Percentiles rank a stretch among this genome's conserved stretches.
phyloP scores from a whole-genome alignment of 2,113 vertebrate species.

The Acrocephalus arundinaceus region DNA sequence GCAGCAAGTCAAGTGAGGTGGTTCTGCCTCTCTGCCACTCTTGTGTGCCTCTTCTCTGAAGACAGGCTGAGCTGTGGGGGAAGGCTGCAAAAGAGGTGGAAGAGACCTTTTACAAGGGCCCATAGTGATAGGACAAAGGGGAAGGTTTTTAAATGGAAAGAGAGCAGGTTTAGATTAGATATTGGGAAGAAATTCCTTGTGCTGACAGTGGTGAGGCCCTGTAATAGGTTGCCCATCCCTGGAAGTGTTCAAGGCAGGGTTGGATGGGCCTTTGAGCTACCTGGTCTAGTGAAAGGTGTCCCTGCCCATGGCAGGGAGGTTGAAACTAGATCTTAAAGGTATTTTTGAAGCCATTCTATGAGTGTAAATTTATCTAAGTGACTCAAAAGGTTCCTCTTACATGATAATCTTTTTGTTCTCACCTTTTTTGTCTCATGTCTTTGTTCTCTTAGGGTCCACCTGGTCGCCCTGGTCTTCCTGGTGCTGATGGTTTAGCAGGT shows the following conservation, averaged over 20 bases:
- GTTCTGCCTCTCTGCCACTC: neutral
- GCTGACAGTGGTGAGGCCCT: neutral
- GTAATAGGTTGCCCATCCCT: neutral
- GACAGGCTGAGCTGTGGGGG: neutral
- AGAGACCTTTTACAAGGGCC: neutral
- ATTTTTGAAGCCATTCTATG: neutral
- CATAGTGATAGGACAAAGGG: neutral
- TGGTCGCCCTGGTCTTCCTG: constrained; percentile 91
- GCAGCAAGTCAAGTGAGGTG: neutral
- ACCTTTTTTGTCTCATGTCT: neutral
- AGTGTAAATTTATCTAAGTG: neutral
- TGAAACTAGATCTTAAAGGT: neutral
- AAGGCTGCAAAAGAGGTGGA: neutral
- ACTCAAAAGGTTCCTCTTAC: neutral
- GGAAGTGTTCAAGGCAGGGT: neutral
- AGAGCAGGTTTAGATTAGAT: neutral
- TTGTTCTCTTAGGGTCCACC: constrained; percentile 82
- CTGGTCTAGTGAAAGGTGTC: neutral
- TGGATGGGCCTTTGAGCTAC: neutral
- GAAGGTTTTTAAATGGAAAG: neutral
- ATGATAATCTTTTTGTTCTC: neutral
- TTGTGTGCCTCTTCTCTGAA: neutral
- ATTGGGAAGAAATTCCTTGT: neutral
- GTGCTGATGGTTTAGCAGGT: constrained; percentile 92
- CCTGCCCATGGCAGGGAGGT: neutral